Base-by-base conservation (phyloP, 2,888 invertebrate species). In the Palloptera scutellata region DNA sequence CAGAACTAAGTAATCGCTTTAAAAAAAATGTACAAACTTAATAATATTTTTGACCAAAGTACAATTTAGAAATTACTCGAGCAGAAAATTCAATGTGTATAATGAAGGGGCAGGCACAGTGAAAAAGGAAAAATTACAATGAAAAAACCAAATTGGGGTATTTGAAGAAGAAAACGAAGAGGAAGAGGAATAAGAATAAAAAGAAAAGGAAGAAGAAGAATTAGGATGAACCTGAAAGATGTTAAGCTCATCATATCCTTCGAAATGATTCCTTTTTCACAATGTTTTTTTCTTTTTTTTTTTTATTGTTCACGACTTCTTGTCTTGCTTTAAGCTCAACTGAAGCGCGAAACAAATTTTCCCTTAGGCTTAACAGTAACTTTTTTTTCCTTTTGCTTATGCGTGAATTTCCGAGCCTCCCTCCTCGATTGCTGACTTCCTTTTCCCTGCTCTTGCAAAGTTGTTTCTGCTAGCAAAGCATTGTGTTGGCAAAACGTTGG, bases 11-110 rank as follows among this genome's bases (percentile, higher is more conserved):
- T 30, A 30, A 30, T 30, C 2, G 30, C 30, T 30, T 30, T 30
- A 6, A 30, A 30, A 30, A 30, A 30, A 30, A 30, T 6, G 30
- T 6, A 30, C 30, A 30, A 30, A 30, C 30, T 30, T 30, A 30
- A 30, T 30, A 30, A 30, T 30, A 4, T 30, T 30, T 30, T 6
- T 30, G 30, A 30, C 51, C 17, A 40, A 55, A 15, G 55, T 59
- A 52, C 42, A 66, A 60, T 66, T 69, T 52, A 66, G 59, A 66
- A 66, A 57, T 63, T 57, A 57, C 48, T 69, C 66, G 54, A 42
- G 42, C 17, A 43, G 69, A 55, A 66, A 69, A 66, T 66, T 66
- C 52, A 64, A 66, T 69, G 58, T 64, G 57, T 17, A 20, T 20
- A n/a, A 5, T n/a, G 15, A 1, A 1, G 9, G 15, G 1, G 52